Evolutionary conservation across 2,113 vertebrate genomes (phyloP).

Genomic region (Brachyistius frenatus): DNA sequence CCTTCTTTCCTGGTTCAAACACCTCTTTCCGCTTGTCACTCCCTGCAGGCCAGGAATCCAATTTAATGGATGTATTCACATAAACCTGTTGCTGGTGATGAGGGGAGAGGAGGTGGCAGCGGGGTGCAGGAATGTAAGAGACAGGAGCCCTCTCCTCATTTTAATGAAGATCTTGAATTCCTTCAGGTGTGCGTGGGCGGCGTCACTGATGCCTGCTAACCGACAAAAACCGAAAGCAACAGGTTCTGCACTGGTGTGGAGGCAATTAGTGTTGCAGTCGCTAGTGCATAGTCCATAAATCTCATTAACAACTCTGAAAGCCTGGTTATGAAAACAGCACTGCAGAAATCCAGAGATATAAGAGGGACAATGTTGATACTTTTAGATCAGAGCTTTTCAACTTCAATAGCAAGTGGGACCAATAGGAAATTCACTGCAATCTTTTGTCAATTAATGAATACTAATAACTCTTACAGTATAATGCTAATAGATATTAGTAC

Average conservation of each 20-base stretch:
- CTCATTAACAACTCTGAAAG: conserved; percentile 53
- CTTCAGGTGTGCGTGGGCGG: conserved; percentile 58
- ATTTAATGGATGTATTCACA: conserved; percentile 84
- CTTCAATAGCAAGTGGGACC: no score
- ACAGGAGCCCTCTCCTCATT: conserved; percentile 66
- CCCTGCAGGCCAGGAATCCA: conserved; percentile 79
- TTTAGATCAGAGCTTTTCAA: not conserved
- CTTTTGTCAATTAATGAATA: no score
- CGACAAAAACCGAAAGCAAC: conserved; percentile 46
- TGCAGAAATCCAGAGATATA: conserved; percentile 8
- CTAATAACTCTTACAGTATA: no score
- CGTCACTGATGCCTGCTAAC: conserved; percentile 34
- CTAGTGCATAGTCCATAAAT: conserved; percentile 49
- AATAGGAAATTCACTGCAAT: no score
- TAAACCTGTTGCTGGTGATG: conserved; percentile 71
- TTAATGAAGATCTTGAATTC: conserved; percentile 77
- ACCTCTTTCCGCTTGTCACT: conserved; percentile 66
- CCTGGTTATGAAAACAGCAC: conserved; percentile 20
- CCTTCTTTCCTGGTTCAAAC: conserved; percentile 68
- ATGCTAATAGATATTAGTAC: no score
- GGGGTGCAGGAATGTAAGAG: conserved; percentile 64
- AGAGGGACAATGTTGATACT: conserved; percentile 6
- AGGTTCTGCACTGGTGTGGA: conserved; percentile 41
- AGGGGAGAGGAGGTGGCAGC: conserved; percentile 22
- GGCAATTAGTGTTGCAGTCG: conserved; percentile 60